These are phyloP conservation scores for Nomada ruficornis DNA, from an alignment of 2,888 invertebrate genomes.

Conservation along the genomic window DNA sequence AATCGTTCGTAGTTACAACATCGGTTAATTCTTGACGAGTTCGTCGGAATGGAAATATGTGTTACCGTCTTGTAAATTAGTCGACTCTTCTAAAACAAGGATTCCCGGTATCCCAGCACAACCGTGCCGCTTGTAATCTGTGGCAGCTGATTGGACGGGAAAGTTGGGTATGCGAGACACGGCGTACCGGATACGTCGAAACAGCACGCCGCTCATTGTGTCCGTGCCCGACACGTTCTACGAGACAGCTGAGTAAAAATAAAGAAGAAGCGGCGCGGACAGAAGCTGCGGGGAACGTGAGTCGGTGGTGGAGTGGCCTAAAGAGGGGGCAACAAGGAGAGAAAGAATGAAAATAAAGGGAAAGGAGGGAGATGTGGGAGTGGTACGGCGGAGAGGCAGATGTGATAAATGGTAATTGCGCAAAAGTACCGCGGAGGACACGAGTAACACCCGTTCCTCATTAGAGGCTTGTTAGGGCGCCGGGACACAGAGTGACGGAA, in stretches of 20 bases:
- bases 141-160: constrained; percentile 51
- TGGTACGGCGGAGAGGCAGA: constrained; percentile 64
- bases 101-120: constrained; percentile 34
- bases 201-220: constrained; percentile 53
- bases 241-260: constrained; percentile 44
- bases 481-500: constrained; percentile 77
- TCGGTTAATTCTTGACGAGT: background rate
- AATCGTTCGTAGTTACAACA: too few species aligned
- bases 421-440: constrained; percentile 78
- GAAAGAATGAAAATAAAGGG: background rate
- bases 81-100: constrained; percentile 39
- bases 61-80: constrained; percentile 43
- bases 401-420: constrained; percentile 81
- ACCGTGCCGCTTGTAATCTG: constrained; percentile 51
- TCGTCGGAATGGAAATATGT: background rate
- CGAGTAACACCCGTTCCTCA: constrained; percentile 82
- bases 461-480: constrained; percentile 81
- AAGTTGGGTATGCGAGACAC: constrained; percentile 43
- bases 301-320: background rate
- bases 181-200: constrained; percentile 61
- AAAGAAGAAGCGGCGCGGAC: constrained; percentile 37
- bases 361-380: constrained; percentile 23
- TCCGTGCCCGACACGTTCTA: constrained; percentile 39
- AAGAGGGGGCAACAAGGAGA: background rate
- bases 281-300: constrained; percentile 6